phyloP scores from a whole-genome alignment of 1,140 invertebrate genomes.

The Periplaneta americana region DNA sequence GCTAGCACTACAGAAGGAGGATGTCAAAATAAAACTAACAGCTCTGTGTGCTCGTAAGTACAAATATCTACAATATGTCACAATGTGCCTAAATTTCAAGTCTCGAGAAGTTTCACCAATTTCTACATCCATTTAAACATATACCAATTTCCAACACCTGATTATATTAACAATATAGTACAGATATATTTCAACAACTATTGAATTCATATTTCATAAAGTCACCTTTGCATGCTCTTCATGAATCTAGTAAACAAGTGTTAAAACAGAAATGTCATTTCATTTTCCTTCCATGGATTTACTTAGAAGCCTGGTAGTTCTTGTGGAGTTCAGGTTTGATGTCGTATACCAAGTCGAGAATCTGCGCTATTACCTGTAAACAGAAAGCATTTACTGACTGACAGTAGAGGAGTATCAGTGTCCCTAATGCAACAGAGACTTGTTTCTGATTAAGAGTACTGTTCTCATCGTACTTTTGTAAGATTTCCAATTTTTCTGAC shows the following conservation, averaged over 20 bases:
- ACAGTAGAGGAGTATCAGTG: too few relatives aligned
- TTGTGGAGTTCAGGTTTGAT: slow-evolving; percentile 86
- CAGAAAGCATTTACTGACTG: too few relatives aligned
- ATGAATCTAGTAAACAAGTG: background rate
- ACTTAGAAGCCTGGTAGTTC: slow-evolving; percentile 54
- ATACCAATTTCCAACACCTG: background rate
- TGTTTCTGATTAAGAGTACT: too few relatives aligned
- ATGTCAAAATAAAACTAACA: background rate
- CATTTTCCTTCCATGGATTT: background rate
- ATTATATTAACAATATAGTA: background rate
- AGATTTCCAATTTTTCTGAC: too few relatives aligned
- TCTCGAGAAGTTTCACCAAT: background rate
- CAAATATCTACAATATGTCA: background rate
- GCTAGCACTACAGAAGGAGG: background rate
- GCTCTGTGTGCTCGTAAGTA: background rate
- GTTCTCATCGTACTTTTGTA: too few relatives aligned
- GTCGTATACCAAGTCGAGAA: slow-evolving; percentile 79
- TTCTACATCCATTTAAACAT: background rate
- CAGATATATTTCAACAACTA: background rate
- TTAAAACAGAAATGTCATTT: background rate
- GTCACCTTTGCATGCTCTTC: background rate
- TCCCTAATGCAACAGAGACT: too few relatives aligned
- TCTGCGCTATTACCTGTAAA: slow-evolving; percentile 71
- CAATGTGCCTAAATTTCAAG: background rate
- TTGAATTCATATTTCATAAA: background rate